These are phyloP conservation scores for Stenotaenia linearis DNA, from an alignment of 2,888 invertebrate genomes.

Conservation along the genomic window DNA sequence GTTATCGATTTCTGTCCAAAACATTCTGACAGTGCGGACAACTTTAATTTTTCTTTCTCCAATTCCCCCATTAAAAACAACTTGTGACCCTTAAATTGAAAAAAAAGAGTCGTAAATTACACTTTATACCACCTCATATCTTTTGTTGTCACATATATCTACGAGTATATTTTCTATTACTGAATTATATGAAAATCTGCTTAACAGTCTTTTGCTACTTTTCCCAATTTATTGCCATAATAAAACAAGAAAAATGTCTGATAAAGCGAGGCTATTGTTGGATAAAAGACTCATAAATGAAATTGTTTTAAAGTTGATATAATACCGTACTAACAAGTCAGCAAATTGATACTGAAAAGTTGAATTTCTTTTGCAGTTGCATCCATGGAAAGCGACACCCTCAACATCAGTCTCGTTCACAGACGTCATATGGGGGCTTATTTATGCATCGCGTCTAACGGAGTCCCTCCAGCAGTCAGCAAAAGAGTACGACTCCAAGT, in stretches of 20 bases:
- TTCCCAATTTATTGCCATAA: background rate
- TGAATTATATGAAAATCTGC: background rate
- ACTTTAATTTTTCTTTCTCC: background rate
- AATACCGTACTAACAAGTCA: background rate
- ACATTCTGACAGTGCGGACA: too few relatives aligned
- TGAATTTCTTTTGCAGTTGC: background rate
- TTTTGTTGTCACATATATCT: background rate
- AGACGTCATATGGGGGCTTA: slow-evolving; percentile 41
- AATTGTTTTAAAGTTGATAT: background rate
- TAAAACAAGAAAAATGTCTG: background rate
- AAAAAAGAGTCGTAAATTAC: background rate
- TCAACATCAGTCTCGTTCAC: slow-evolving; percentile 38
- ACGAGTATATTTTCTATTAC: background rate
- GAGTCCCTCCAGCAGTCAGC: slow-evolving; percentile 44
- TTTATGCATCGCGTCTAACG: slow-evolving; percentile 45
- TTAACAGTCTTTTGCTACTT: background rate
- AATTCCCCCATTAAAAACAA: background rate
- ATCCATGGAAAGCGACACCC: slow-evolving; percentile 37
- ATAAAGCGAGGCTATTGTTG: background rate
- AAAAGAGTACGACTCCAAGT: slow-evolving; percentile 44
- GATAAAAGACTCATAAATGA: background rate
- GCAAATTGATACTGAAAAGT: background rate
- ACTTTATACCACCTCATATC: background rate
- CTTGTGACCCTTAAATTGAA: background rate
- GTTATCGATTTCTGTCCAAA: background rate